Conservation (phyloP, 2,888 invertebrate genomes). For the Panorpa germanica region DNA sequence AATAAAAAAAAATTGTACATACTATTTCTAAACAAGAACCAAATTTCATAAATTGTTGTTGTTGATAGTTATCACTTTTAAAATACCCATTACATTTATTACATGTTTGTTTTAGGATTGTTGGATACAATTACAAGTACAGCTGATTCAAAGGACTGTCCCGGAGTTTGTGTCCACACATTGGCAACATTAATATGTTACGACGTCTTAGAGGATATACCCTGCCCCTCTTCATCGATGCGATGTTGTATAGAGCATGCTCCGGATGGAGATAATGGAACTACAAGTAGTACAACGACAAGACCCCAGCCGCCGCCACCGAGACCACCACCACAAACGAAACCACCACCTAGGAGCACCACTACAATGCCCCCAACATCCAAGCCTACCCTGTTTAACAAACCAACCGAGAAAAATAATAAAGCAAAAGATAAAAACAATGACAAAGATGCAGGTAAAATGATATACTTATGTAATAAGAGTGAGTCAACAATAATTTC, state of each 20-base stretch:
- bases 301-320: constrained; percentile 12
- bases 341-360: constrained; percentile 17
- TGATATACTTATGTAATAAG: too few species aligned
- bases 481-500: too few species aligned
- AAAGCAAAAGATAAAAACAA: constrained; percentile 17
- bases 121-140: constrained; percentile 72
- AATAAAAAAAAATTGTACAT: too few species aligned
- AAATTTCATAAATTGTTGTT: too few species aligned
- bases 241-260: constrained; percentile 68
- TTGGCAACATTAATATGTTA: constrained; percentile 72
- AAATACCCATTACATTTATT: too few species aligned
- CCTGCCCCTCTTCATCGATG: constrained; percentile 64
- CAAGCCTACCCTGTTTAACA: constrained; percentile 12
- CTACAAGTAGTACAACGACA: constrained; percentile 16
- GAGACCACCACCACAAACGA: constrained; percentile 19
- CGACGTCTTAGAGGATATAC: constrained; percentile 64
- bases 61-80: too few species aligned
- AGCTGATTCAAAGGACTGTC: constrained; percentile 69
- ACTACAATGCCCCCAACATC: constrained; percentile 15
- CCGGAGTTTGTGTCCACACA: constrained; percentile 74
- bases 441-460: constrained; percentile 15
- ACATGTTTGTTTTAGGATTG: too few species aligned
- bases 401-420: constrained; percentile 15
- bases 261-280: constrained; percentile 30
- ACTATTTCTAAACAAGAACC: too few species aligned